Percentiles rank a stretch among this genome's conserved stretches.
phyloP scores from a whole-genome alignment of 2,113 vertebrate species.

The Typhlomys cinereus region DNA sequence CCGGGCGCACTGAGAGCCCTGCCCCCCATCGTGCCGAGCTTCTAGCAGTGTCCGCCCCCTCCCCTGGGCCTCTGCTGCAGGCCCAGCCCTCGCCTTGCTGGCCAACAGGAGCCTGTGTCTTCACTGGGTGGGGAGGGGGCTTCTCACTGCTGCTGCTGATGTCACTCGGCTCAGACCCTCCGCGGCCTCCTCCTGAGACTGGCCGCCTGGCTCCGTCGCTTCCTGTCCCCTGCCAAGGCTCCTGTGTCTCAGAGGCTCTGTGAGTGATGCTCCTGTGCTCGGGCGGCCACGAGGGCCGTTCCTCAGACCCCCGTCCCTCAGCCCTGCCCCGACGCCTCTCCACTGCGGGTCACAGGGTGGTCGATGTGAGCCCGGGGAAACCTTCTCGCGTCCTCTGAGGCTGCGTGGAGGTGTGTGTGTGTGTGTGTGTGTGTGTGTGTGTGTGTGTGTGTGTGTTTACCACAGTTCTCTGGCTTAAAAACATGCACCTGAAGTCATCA shows the following conservation, averaged over 20 bases:
- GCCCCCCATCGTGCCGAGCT: background rate
- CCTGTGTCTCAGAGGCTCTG: background rate
- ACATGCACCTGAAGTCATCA: background rate
- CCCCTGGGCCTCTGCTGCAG: background rate
- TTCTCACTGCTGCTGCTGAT: background rate
- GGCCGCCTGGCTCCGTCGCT: background rate
- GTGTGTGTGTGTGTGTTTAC: background rate
- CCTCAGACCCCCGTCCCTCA: background rate
- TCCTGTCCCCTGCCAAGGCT: background rate
- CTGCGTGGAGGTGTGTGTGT: background rate
- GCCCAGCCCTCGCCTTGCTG: background rate
- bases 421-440: background rate
- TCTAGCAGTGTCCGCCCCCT: background rate
- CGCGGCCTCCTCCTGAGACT: background rate
- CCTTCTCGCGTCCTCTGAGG: background rate
- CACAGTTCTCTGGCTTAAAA: background rate
- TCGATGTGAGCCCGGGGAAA: background rate
- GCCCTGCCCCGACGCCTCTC: fast-evolving
- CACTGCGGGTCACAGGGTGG: no score
- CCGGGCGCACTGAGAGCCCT: no score
- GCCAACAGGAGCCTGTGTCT: background rate
- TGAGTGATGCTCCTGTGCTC: background rate
- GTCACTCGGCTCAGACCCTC: background rate
- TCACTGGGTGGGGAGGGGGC: fast-evolving
- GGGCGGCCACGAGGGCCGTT: no score